A percentile compares a stretch with the other conserved stretches of the same genome.
Conservation (phyloP, 1,140 invertebrate species). For the Microplitis mediator region DNA sequence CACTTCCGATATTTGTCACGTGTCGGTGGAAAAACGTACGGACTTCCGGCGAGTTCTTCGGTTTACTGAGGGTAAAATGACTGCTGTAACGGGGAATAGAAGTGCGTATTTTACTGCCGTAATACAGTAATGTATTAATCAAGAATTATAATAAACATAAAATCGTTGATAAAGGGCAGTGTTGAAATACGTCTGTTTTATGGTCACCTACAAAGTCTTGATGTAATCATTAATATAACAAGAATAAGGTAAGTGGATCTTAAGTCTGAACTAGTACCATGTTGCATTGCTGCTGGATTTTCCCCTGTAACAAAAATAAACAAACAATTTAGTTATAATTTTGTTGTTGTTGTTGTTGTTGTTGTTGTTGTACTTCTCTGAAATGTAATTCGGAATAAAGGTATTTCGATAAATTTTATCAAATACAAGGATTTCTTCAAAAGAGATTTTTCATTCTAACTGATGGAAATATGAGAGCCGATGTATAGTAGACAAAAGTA, state of each 20-base stretch:
- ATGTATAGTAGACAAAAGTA: not conserved
- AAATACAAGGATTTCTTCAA: not conserved
- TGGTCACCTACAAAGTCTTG: constrained; percentile 58
- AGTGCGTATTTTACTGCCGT: too few relatives aligned
- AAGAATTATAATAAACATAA: not conserved
- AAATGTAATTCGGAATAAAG: not conserved
- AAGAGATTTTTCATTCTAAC: not conserved
- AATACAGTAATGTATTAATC: too few relatives aligned
- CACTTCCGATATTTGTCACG: too few relatives aligned
- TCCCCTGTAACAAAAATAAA: constrained; percentile 58
- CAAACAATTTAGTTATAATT: not conserved
- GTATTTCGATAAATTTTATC: not conserved
- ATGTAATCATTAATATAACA: constrained; percentile 45
- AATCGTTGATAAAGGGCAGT: not conserved
- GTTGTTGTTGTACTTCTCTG: not conserved
- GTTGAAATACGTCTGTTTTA: constrained; percentile 37
- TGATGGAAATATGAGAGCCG: not conserved
- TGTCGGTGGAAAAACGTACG: too few relatives aligned
- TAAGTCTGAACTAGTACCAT: constrained; percentile 48
- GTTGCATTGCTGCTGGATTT: constrained; percentile 66
- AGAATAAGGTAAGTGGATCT: constrained; percentile 45
- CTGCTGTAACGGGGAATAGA: too few relatives aligned
- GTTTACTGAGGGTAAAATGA: too few relatives aligned
- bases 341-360: too few relatives aligned
- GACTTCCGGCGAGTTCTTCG: too few relatives aligned